Percentiles rank a stretch among this genome's conserved stretches.
These are phyloP conservation scores for Setophaga kirtlandii DNA, from an alignment of 2,113 vertebrate genomes.

Conservation along the genomic window DNA sequence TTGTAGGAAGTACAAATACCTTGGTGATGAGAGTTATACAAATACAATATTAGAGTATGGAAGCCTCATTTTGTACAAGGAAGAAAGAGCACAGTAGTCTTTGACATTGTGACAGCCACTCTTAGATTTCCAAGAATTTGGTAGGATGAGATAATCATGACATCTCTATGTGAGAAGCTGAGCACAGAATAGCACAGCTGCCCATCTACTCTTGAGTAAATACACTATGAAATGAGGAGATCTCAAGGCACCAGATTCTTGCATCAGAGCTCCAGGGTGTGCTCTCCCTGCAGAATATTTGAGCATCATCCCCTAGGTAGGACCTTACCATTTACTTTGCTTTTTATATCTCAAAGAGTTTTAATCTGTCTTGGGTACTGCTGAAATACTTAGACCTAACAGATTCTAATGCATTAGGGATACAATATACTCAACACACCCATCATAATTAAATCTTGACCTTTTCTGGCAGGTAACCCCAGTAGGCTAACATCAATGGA, in stretches of 20 bases:
- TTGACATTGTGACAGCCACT: background rate
- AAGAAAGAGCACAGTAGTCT: background rate
- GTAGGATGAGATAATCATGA: background rate
- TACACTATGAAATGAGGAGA: background rate
- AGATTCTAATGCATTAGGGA: constrained; percentile 5
- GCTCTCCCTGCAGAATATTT: background rate
- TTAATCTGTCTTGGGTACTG: background rate
- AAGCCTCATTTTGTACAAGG: background rate
- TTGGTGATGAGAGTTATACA: background rate
- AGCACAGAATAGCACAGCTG: background rate
- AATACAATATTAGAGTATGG: background rate
- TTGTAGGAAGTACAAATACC: background rate
- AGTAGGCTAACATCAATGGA: constrained; percentile 53
- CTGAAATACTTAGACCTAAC: background rate
- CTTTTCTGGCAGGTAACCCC: constrained; percentile 56
- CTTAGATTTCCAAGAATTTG: background rate
- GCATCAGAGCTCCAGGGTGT: background rate
- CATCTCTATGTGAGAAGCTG: background rate
- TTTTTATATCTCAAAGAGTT: background rate
- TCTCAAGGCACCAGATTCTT: background rate
- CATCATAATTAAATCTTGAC: constrained; percentile 49
- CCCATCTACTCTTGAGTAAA: background rate
- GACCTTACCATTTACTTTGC: background rate
- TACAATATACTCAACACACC: background rate
- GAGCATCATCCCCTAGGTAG: background rate